Percentiles rank a stretch among this genome's conserved stretches.
Evolutionary conservation across 2,113 vertebrate species (phyloP).

Genomic region (Pseudopipra pipra): DNA sequence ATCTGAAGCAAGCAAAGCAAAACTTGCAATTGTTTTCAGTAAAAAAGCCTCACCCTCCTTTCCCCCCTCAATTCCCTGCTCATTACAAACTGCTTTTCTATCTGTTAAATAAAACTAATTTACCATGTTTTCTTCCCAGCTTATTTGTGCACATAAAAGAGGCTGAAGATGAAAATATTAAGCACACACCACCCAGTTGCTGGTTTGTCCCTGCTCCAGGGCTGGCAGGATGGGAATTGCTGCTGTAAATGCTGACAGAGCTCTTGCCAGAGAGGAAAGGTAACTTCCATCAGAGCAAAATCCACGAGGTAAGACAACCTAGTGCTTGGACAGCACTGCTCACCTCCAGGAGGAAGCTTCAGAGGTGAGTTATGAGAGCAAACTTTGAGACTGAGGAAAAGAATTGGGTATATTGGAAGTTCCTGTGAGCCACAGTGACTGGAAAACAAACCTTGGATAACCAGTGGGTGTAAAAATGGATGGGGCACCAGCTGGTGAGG

Average conservation of each 20-base stretch:
- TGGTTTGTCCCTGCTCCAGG: neutral
- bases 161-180: neutral
- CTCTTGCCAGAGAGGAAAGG: neutral
- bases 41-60: neutral
- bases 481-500: neutral
- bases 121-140: neutral
- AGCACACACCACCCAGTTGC: neutral
- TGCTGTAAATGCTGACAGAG: neutral
- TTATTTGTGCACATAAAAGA: neutral
- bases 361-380: neutral
- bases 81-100: neutral
- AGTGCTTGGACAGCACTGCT: neutral
- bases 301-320: neutral
- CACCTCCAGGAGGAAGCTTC: neutral
- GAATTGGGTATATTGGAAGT: neutral
- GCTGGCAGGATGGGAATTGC: neutral
- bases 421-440: neutral
- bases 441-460: neutral
- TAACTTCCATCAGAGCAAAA: neutral
- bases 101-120: neutral
- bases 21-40: neutral
- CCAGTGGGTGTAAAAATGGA: neutral
- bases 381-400: neutral
- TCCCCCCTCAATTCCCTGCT: neutral
- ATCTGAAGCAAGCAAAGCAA: neutral